A percentile compares a stretch with the other conserved stretches of the same genome.
These are phyloP conservation scores for Myocastor coypus DNA, from an alignment of 2,113 vertebrate species.

Conservation along the genomic window DNA sequence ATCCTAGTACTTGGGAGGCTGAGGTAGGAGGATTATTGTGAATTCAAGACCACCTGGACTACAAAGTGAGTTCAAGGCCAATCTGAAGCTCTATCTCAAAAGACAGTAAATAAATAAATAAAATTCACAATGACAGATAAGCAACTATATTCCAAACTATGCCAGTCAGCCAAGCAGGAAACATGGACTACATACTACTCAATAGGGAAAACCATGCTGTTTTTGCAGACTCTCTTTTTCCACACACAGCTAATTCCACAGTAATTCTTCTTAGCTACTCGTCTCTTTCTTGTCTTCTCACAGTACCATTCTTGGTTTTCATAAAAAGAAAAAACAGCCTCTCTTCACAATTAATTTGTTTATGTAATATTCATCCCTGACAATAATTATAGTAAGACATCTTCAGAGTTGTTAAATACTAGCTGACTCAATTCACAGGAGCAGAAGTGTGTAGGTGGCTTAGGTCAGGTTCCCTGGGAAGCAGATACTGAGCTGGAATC, in stretches of 20 bases:
- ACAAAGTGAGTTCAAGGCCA: too few species aligned
- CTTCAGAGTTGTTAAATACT: neutral
- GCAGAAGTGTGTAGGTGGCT: neutral
- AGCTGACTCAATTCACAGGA: neutral
- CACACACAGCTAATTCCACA: neutral
- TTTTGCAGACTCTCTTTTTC: neutral
- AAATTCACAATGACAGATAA: neutral
- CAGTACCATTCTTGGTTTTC: neutral
- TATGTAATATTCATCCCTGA: too few species aligned
- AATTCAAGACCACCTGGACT: too few species aligned
- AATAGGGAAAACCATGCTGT: neutral
- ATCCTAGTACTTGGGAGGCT: too few species aligned
- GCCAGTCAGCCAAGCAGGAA: neutral
- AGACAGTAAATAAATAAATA: too few species aligned
- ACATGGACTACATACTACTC: neutral
- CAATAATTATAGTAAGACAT: constrained; percentile 30
- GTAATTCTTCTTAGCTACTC: constrained; percentile 26
- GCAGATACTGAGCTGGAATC: neutral
- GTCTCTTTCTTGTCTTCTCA: neutral
- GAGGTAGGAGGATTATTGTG: too few species aligned
- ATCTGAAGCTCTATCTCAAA: too few species aligned
- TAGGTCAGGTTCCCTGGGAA: neutral
- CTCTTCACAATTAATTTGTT: constrained; percentile 24
- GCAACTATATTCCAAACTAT: neutral
- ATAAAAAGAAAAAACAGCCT: neutral